These are phyloP conservation scores for Phrynocephalus guinanensis DNA, from an alignment of 2,797 vertebrate species.

Conservation along the genomic window DNA sequence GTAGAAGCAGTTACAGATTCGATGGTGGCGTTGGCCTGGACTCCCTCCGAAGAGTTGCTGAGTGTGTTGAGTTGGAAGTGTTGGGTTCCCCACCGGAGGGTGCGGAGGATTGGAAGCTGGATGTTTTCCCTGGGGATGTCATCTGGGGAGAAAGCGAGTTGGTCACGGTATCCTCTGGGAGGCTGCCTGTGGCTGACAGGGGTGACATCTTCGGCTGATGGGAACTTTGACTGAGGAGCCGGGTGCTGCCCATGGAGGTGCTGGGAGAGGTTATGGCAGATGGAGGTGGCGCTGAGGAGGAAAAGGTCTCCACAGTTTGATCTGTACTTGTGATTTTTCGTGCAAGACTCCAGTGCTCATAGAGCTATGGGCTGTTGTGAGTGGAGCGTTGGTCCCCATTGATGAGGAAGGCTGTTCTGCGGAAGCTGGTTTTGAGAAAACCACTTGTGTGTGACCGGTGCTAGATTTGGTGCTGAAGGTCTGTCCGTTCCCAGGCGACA, in stretches of 20 bases:
- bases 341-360: no score
- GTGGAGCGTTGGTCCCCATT: background rate
- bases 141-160: no score
- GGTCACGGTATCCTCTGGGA: no score
- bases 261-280: background rate
- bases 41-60: background rate
- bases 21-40: background rate
- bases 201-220: no score
- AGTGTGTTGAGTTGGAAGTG: background rate
- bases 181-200: background rate
- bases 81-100: no score
- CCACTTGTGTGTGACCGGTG: rapidly evolving
- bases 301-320: rapidly evolving
- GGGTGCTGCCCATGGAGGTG: background rate
- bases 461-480: no score
- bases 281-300: background rate
- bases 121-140: no score
- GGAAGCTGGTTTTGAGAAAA: background rate
- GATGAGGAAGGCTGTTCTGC: no score
- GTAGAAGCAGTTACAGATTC: background rate
- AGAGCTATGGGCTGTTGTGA: no score
- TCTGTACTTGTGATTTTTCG: background rate
- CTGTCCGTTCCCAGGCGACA: rapidly evolving
- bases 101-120: no score
- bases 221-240: no score